Percentiles rank a stretch among this genome's conserved stretches.
Conservation (phyloP, 2,113 vertebrate species). For the Ophthalmolycus amberensis region DNA sequence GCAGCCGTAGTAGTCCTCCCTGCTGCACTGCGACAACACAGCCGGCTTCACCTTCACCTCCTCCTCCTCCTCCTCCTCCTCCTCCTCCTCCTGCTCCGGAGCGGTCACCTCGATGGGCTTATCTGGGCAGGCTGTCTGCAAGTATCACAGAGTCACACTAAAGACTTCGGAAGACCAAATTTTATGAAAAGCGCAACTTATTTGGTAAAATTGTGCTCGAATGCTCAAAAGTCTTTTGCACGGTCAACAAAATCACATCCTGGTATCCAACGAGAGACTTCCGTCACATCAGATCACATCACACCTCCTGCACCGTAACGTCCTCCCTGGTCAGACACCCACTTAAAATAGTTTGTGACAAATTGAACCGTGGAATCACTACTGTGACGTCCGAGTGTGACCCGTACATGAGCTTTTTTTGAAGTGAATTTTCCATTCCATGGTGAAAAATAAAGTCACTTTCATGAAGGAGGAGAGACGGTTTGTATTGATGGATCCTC, state of each 20-base stretch:
- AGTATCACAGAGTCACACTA: not conserved
- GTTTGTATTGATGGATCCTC: not conserved
- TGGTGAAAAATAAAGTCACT: not conserved
- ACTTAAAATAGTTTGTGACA: not conserved
- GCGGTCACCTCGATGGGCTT: constrained; percentile 55
- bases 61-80: constrained; percentile 51
- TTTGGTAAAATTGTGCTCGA: not conserved
- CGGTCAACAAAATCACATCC: not conserved
- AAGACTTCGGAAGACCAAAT: not conserved
- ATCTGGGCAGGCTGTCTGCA: constrained; percentile 50
- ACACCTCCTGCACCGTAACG: not conserved
- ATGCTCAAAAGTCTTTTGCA: not conserved
- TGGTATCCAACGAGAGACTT: not conserved
- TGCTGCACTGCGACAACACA: constrained; percentile 54
- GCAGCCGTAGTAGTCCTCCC: constrained; percentile 80
- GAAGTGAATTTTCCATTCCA: not conserved
- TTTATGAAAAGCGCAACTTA: not conserved
- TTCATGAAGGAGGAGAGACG: not conserved
- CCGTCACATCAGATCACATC: not conserved
- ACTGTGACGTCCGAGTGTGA: not conserved
- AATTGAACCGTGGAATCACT: not conserved
- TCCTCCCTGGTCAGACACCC: not conserved
- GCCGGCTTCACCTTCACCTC: constrained; percentile 61
- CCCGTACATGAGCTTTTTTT: not conserved
- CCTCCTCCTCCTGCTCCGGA: constrained; percentile 54